Percentiles rank a stretch among this genome's conserved stretches.
phyloP scores from a whole-genome alignment of 2,888 invertebrate genomes.

The Barypeithes pellucidus region DNA sequence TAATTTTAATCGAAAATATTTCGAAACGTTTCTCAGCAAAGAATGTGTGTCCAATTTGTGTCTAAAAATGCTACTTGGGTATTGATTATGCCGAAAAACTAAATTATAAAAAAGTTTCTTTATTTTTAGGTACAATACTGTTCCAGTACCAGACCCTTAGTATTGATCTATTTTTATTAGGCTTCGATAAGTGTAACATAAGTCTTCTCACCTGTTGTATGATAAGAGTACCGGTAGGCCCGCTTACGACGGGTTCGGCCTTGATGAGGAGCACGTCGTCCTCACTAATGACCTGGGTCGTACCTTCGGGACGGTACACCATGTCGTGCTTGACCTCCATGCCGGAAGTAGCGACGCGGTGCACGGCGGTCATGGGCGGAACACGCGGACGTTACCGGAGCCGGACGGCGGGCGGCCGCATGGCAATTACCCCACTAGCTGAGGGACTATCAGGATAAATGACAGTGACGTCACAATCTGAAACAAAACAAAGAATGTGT shows the following conservation, averaged over 20 bases:
- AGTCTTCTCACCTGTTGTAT: constrained; percentile 52
- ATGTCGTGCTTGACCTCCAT: constrained; percentile 81
- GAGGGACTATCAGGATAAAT: neutral
- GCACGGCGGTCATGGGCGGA: constrained; percentile 61
- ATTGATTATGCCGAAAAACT: too few relatives aligned
- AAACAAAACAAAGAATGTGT: constrained; percentile 3
- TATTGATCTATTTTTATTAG: too few relatives aligned
- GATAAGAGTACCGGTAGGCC: constrained; percentile 62
- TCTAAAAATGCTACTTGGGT: too few relatives aligned
- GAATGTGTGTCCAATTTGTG: too few relatives aligned
- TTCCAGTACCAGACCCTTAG: too few relatives aligned
- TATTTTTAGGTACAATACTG: too few relatives aligned
- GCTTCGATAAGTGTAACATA: too few relatives aligned
- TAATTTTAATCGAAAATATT: too few relatives aligned
- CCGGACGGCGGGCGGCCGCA: constrained; percentile 48
- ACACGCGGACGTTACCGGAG: constrained; percentile 64
- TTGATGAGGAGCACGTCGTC: constrained; percentile 72
- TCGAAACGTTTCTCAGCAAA: too few relatives aligned
- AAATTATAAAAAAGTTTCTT: too few relatives aligned
- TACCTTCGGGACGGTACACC: constrained; percentile 70
- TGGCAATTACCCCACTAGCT: constrained; percentile 32
- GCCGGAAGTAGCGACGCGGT: constrained; percentile 61
- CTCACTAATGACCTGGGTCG: constrained; percentile 63
- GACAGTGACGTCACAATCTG: constrained; percentile 17
- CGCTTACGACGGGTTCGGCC: constrained; percentile 69